phyloP scores from a whole-genome alignment of 2,113 vertebrate genomes.

The Malurus cyaneus region DNA sequence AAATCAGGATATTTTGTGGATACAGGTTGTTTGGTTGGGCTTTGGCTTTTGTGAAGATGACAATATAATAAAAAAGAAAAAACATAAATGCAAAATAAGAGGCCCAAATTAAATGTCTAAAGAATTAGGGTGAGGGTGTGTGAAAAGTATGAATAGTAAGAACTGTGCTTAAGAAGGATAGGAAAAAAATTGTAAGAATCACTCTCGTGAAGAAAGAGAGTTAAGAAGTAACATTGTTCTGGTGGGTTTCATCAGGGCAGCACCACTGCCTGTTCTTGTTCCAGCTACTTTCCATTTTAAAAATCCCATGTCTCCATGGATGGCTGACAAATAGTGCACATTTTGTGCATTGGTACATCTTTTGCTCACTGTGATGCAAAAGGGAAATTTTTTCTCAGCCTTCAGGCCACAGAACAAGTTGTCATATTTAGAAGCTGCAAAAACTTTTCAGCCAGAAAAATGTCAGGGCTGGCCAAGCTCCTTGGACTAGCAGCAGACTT shows the following conservation, averaged over 20 bases:
- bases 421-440: accelerated
- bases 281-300: neutral
- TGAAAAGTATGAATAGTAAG: neutral
- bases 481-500: neutral
- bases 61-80: neutral
- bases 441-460: neutral
- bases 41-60: neutral
- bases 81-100: neutral
- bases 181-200: neutral
- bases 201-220: neutral
- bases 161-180: neutral
- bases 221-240: neutral
- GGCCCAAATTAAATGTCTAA: neutral
- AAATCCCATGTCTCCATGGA: neutral
- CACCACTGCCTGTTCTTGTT: neutral
- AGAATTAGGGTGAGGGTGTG: accelerated
- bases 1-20: neutral
- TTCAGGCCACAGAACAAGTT: neutral
- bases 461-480: neutral
- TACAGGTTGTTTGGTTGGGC: neutral
- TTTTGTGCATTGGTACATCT: neutral
- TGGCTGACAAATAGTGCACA: accelerated
- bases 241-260: neutral
- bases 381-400: neutral
- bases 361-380: accelerated